Evolutionary conservation across 2,888 invertebrate genomes (phyloP).

Genomic region (Metacarcinus magister): DNA sequence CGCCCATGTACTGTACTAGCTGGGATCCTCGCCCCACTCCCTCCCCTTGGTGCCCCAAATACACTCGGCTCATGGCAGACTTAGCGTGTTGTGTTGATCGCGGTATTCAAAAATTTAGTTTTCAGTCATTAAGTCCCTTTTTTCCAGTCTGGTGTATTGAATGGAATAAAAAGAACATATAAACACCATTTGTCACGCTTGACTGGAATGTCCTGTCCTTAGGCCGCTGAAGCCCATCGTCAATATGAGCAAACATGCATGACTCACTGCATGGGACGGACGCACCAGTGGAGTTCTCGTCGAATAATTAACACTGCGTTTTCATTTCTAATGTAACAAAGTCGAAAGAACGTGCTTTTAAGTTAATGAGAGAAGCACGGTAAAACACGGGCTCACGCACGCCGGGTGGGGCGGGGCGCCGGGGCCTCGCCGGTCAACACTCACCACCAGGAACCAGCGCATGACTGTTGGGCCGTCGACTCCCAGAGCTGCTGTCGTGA

Average conservation of each 20-base stretch:
- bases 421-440: constrained; percentile 27
- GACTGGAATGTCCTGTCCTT: neutral
- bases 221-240: neutral
- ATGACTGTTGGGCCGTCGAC: constrained; percentile 18
- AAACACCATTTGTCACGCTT: neutral
- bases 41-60: neutral
- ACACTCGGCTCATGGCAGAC: neutral
- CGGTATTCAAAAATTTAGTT: neutral
- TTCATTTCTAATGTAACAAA: neutral
- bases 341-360: neutral
- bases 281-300: neutral
- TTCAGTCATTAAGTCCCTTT: neutral
- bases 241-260: neutral
- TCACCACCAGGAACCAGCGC: constrained; percentile 48
- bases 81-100: neutral
- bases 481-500: neutral
- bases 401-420: constrained; percentile 19
- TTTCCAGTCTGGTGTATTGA: neutral
- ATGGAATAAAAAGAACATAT: neutral
- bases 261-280: neutral
- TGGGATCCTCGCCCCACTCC: neutral
- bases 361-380: neutral
- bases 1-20: neutral
- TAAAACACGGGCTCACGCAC: neutral
- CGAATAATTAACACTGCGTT: neutral